Evolutionary conservation across 2,888 invertebrate species (phyloP).

Genomic region (Lagria hirta): DNA sequence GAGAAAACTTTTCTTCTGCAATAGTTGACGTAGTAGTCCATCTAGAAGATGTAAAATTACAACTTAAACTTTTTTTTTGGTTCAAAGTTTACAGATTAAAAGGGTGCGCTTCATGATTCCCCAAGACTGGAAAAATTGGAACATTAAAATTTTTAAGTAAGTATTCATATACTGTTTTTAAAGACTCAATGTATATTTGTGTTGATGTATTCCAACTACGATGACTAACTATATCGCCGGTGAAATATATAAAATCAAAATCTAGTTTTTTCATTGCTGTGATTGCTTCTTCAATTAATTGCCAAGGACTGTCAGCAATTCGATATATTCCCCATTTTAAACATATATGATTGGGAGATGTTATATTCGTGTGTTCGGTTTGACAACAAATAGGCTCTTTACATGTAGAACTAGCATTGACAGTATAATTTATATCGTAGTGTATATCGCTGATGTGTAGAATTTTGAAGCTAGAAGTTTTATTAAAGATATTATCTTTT

Average conservation of each 20-base stretch:
- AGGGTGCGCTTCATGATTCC: constrained; percentile 74
- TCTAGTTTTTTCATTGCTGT: constrained; percentile 26
- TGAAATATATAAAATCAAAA: constrained; percentile 74
- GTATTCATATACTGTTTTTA: constrained; percentile 56
- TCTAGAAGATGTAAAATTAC: no score
- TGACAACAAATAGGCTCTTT: constrained; percentile 80
- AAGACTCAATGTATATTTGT: constrained; percentile 62
- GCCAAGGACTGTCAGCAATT: constrained; percentile 72
- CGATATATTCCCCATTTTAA: constrained; percentile 83
- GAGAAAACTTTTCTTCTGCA: constrained; percentile 50
- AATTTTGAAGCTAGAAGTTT: constrained; percentile 53
- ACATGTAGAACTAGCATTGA: constrained; percentile 69
- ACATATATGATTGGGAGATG: constrained; percentile 55
- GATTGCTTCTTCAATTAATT: constrained; percentile 65
- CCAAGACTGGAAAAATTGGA: constrained; percentile 47
- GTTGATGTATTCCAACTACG: constrained; percentile 82
- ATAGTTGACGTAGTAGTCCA: constrained; percentile 42
- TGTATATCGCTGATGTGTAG: constrained; percentile 78
- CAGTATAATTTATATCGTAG: constrained; percentile 72
- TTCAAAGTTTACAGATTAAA: constrained; percentile 70
- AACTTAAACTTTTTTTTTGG: no score
- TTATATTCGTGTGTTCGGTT: constrained; percentile 57
- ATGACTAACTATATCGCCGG: constrained; percentile 86
- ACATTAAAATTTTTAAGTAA: constrained; percentile 54
- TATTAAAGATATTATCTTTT: no score